These are phyloP conservation scores for Tautogolabrus adspersus DNA, from an alignment of 2,113 vertebrate species.

Conservation along the genomic window DNA sequence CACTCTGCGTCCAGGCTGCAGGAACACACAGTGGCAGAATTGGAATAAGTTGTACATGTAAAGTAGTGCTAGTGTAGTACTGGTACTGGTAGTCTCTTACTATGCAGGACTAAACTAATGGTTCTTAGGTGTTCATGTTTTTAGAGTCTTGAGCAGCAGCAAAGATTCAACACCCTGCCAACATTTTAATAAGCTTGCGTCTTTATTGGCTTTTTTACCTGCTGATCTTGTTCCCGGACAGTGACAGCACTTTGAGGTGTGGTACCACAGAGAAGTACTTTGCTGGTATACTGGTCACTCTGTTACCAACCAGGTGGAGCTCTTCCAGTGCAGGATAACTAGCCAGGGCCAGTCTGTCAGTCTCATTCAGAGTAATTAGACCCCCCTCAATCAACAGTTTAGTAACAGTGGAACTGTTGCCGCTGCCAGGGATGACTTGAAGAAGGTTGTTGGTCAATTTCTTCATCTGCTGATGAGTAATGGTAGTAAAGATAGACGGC, in stretches of 20 bases:
- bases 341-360: conserved; percentile 74
- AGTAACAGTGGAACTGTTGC: neutral
- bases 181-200: neutral
- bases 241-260: conserved; percentile 81
- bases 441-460: conserved; percentile 65
- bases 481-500: conserved; percentile 4
- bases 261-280: conserved; percentile 79
- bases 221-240: conserved; percentile 83
- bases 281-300: conserved; percentile 73
- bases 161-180: neutral
- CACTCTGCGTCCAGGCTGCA: conserved; percentile 77
- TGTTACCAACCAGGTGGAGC: conserved; percentile 83
- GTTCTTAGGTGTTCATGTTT: no score
- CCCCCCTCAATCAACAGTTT: conserved; percentile 39
- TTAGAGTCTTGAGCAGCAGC: no score
- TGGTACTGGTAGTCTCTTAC: no score
- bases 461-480: conserved; percentile 29
- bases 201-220: conserved; percentile 38
- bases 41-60: neutral
- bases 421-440: conserved; percentile 66
- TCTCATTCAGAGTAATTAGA: conserved; percentile 47
- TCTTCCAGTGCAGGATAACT: conserved; percentile 78
- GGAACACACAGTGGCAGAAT: neutral
- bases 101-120: no score
- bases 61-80: neutral